Evolutionary conservation across 2,113 vertebrate species (phyloP).

Genomic region (Aegithalos caudatus): DNA sequence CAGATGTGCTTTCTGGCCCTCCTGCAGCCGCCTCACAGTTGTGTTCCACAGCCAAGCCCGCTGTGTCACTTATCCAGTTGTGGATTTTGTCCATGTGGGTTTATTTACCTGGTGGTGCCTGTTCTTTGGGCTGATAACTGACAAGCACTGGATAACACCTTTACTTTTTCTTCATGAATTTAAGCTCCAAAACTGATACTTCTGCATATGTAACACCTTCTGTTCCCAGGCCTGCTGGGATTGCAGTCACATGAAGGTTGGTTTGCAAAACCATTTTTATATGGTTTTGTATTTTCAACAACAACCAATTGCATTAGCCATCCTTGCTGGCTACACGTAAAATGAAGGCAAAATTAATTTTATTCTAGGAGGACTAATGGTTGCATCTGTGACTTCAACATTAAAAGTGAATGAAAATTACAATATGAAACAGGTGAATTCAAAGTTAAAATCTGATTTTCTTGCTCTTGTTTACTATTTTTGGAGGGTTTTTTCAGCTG

Average conservation of each 20-base stretch:
- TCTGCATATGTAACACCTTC: neutral
- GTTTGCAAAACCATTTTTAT: neutral
- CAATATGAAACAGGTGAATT: neutral
- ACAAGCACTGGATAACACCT: neutral
- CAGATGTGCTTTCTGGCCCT: neutral
- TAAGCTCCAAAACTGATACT: neutral
- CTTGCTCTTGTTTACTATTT: neutral
- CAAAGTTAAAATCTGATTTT: neutral
- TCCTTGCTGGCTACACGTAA: neutral
- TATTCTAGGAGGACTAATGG: neutral
- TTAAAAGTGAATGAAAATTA: neutral
- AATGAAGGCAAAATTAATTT: neutral
- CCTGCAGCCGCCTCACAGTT: rapidly evolving
- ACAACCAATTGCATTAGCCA: neutral
- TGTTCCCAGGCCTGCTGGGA: neutral
- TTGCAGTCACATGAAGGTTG: neutral
- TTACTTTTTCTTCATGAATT: neutral
- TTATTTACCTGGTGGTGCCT: neutral
- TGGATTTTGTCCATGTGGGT: rapidly evolving
- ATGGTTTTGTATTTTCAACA: neutral
- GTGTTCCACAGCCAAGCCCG: neutral
- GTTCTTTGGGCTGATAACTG: neutral
- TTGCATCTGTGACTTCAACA: neutral
- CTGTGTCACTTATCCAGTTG: neutral
- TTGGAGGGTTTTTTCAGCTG: neutral